Base-by-base conservation (phyloP, 2,797 vertebrate species). In the Tenualosa thibaudeaui region DNA sequence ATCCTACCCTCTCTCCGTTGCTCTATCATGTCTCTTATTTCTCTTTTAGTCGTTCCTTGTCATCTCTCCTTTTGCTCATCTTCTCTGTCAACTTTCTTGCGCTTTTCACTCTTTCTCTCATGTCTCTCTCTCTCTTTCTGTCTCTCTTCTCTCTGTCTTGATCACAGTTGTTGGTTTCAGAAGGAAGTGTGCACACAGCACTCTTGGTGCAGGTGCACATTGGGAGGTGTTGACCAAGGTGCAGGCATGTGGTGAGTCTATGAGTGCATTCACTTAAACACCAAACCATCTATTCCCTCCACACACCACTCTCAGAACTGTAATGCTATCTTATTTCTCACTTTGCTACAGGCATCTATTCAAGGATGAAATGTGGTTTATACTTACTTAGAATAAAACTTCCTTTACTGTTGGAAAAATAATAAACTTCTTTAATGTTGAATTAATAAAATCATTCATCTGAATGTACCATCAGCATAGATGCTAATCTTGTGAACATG, bases 21-120 rank as follows among this genome's bases (percentile, higher is more conserved):
- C 24, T 24, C 8, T 71, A 13, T 37, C 31, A 19, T 51, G 50
- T 51, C 50, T 51, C 50, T 7, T 7, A 6, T 51, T 51, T 7
- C 26, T 60, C 22, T n/a, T n/a, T n/a, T 22, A 60, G 3, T 60
- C 24, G 7, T 65, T 26, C 7, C n/a, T 31, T 71, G 12, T 31
- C 26, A 40, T 56, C 54, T 2, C 89, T 89, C 26, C 9, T 40
- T 71, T 40, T 15, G 3, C 31, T 71, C 17, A 15, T 78, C 40
- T 26, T 89, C 58, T 81, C 43, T 89, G 54, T 90, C 86, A 82
- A 88, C 87, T 82, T 81, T 78, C 17, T n/a, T 46, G 22, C 58
- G 24, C 58, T 46, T 15, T 37, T 71, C 31, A 22, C 19, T 5
- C 40, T 50, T 43, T 65, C 17, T 24, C 58, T 50, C 37, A 50